Conservation (phyloP, 2,113 vertebrate species). For the Parus major region DNA sequence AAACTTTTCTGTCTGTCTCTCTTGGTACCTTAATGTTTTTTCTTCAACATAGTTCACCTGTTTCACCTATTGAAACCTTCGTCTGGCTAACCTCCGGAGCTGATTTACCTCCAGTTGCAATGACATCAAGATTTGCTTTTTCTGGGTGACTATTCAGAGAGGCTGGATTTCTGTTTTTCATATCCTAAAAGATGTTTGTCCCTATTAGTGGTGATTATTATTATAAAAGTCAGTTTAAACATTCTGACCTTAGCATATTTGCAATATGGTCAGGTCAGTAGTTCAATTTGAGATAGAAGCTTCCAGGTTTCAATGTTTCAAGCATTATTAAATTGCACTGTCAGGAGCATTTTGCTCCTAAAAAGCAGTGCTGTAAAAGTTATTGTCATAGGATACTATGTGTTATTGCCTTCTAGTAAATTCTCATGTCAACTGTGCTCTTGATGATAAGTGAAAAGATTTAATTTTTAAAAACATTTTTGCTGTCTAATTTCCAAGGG, state of each 20-base stretch:
- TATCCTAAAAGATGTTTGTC: not conserved
- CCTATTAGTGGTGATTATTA: not conserved
- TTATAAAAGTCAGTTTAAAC: not conserved
- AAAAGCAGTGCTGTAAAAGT: not conserved
- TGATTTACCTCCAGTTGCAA: not conserved
- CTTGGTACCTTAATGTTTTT: not conserved
- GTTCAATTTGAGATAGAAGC: not conserved
- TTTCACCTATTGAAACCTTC: not conserved
- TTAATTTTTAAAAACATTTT: not conserved
- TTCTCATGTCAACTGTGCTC: not conserved
- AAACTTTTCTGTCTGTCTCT: not conserved
- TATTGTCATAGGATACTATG: not conserved
- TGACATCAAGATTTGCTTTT: not conserved
- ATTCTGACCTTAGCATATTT: not conserved
- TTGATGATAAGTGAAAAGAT: not conserved
- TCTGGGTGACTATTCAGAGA: not conserved
- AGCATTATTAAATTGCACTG: not conserved
- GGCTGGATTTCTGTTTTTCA: not conserved
- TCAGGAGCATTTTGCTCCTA: not conserved
- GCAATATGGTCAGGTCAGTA: not conserved
- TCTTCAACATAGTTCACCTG: not conserved
- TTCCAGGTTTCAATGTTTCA: not conserved
- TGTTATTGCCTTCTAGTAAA: not conserved
- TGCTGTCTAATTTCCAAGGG: not conserved
- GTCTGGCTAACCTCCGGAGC: rapidly evolving